These are phyloP conservation scores for Callocephalon fimbriatum DNA, from an alignment of 2,113 vertebrate genomes.

Conservation along the genomic window DNA sequence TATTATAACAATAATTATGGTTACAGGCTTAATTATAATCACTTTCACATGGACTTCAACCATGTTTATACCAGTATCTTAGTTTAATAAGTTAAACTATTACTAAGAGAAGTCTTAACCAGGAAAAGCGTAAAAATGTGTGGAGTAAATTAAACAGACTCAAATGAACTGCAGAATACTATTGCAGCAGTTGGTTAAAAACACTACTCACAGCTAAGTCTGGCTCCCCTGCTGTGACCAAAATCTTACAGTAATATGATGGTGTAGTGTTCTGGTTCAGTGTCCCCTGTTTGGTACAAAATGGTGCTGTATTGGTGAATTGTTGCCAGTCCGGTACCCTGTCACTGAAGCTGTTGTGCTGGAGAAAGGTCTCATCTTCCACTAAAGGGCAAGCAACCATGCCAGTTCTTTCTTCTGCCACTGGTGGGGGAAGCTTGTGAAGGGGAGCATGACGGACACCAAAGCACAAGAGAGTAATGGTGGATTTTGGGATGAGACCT, in stretches of 20 bases:
- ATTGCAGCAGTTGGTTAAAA: neutral
- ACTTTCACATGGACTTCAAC: neutral
- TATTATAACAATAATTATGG: neutral
- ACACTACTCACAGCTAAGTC: neutral
- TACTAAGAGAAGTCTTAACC: neutral
- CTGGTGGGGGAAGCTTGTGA: neutral
- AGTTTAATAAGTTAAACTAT: neutral
- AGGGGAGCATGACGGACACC: neutral
- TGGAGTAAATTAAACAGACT: neutral
- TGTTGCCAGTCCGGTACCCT: neutral
- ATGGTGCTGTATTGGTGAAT: accelerated
- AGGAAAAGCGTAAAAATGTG: neutral
- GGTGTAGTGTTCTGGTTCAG: accelerated
- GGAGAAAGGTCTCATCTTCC: neutral
- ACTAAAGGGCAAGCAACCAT: neutral
- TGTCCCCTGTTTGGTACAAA: neutral
- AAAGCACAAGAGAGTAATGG: accelerated
- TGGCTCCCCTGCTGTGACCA: neutral
- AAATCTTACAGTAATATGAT: neutral
- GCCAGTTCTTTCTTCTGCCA: neutral
- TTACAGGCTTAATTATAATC: neutral
- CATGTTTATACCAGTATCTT: neutral
- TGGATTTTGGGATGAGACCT: neutral
- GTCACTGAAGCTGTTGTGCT: neutral
- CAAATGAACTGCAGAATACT: neutral